Base-by-base conservation (phyloP, 2,888 invertebrate genomes). In the Chrysolina oricalcia region DNA sequence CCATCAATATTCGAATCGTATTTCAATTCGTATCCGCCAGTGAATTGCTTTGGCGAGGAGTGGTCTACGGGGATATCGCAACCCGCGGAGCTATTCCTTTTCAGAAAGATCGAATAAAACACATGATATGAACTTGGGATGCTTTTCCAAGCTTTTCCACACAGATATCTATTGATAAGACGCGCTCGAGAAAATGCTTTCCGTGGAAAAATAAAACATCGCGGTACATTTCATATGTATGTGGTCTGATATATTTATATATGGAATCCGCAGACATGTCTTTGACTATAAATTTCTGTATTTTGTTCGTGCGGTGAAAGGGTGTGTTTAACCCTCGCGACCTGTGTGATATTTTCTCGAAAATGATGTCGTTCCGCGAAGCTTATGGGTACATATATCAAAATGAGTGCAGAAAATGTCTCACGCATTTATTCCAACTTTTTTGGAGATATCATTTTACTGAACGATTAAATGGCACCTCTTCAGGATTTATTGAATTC, bases 11-110 rank as follows among this genome's bases (percentile, higher is more conserved):
- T 68, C 68, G 53, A 40, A 68, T 68, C 68, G 56, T 59, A 70
- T 76, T 76, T 71, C 66, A 67, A 70, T 75, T 73, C 76, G 63
- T 76, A 73, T 71, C 41, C 69, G 70, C 53, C 65, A 72, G 75
- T 77, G 73, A 78, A 75, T 78, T 72, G 78, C 66, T 72, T 71
- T 53, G 50, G 72, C 62, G 69, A 68, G 72, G 50, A 74, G 74
- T 76, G 74, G 74, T 73, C 76, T 70, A 63, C 43, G 27, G 75
- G 72, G 78, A 78, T 59, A 48, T 23, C 63, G 27, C 27, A 70
- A 75, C 68, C 59, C 65, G 48, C 74, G 73, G 75, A 77, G 75
- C 74, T 77, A 79, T 76, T 79, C 72, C 77, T 81, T 78, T 76
- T 73, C 70, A 66, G 71, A 68, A 68, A 71, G 76, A 77, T 77